Base-by-base conservation (phyloP, 2,888 invertebrate species). In the Ctenicera cuprea region DNA sequence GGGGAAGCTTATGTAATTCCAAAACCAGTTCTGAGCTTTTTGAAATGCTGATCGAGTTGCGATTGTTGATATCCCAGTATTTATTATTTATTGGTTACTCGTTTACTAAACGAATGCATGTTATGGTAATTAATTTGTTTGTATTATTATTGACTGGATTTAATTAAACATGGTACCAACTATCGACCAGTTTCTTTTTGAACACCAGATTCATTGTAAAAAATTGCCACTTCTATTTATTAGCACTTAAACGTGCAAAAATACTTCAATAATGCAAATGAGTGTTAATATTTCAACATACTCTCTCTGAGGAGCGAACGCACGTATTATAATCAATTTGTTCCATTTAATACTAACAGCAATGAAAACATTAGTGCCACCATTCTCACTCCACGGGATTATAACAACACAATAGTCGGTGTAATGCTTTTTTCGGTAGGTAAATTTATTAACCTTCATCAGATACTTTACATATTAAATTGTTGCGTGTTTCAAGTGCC, bases 11-110 rank as follows among this genome's bases (percentile, higher is more conserved):
- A 80, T 78, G 81, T 82, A 81, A 82, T 81, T 75, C 80, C 78
- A 76, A 82, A 84, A 84, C 84, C 82, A 81, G 84, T 84, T 84
- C 73, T 82, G 77, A 76, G 65, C 75, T 76, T 78, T 78, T 77
- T 65, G 48, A 66, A 66, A 74, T 67, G 71, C 62, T 57, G 72
- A 75, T 68, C 74, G 71, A 63, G 57, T 64, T 71, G 61, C 66
- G 62, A 65, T 73, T 71, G 65, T 66, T 52, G 66, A 72, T 65
- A 61, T 62, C 45, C n/a, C n/a, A 22, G 43, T 43, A 61, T 38
- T 69, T 64, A 71, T 41, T 64, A 71, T 63, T 71, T 54, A 71
- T 71, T 64, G 63, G 41, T 43, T 38, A 18, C 22, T 37, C 16
- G 68, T 45, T 43, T 37, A 67, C 57, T 69, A 59, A 61, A 59